Conservation (phyloP, 2,888 invertebrate species). For the Spilarctia lutea region DNA sequence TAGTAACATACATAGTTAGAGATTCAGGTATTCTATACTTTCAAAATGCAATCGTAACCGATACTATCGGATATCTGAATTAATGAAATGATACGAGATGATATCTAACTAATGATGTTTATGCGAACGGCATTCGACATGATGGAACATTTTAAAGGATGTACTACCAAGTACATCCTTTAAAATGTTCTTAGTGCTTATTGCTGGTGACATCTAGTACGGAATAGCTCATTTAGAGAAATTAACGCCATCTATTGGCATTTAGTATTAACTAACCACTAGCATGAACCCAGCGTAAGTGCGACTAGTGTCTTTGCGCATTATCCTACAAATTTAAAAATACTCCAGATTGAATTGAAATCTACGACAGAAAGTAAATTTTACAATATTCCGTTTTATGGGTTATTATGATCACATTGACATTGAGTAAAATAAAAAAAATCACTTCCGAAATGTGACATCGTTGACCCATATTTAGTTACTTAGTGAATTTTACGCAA, state of each 20-base stretch:
- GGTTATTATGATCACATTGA: conserved; percentile 65
- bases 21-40: too few species aligned
- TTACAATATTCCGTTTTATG: conserved; percentile 49
- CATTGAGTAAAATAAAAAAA: conserved; percentile 62
- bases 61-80: too few species aligned
- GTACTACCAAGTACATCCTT: too few species aligned
- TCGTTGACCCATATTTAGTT: conserved; percentile 64
- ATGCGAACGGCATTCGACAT: too few species aligned
- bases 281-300: conserved; percentile 23
- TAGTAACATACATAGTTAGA: too few species aligned
- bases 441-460: conserved; percentile 68
- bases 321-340: conserved; percentile 56
- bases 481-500: conserved; percentile 50
- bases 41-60: too few species aligned
- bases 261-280: conserved; percentile 26
- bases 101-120: too few species aligned
- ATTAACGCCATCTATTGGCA: conserved; percentile 48
- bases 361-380: conserved; percentile 5
- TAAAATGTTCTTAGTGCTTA: too few species aligned
- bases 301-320: conserved; percentile 59
- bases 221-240: conserved; percentile 14
- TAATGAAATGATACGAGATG: too few species aligned
- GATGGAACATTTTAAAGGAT: too few species aligned
- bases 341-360: conserved; percentile 15
- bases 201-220: conserved; percentile 30